phyloP scores from a whole-genome alignment of 2,797 vertebrate species.

The Champsocephalus gunnari region DNA sequence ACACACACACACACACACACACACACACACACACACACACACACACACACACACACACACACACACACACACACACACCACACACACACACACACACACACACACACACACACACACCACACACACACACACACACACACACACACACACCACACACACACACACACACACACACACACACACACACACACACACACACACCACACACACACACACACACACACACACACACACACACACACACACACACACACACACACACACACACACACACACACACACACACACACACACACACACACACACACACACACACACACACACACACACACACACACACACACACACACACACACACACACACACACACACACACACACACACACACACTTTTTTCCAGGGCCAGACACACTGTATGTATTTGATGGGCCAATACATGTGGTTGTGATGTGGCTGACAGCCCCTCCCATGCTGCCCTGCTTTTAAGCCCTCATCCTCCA shows the following conservation, averaged over 20 bases:
- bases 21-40: slow-evolving; percentile 22
- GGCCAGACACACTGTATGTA: slow-evolving; percentile 76
- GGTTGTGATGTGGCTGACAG: slow-evolving; percentile 82
- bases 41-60: slow-evolving; percentile 53
- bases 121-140: slow-evolving; percentile 54
- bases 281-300: slow-evolving; percentile 3
- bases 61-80: slow-evolving; percentile 56
- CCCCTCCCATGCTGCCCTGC: slow-evolving; percentile 78
- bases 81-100: slow-evolving; percentile 34
- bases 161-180: slow-evolving; percentile 2
- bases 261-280: slow-evolving; percentile 55
- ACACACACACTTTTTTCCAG: slow-evolving; percentile 67
- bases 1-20: slow-evolving; percentile 54
- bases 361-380: slow-evolving; percentile 53
- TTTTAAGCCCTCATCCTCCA: slow-evolving; percentile 83
- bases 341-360: slow-evolving; percentile 28
- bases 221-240: no score
- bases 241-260: slow-evolving; percentile 62
- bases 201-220: slow-evolving; percentile 57
- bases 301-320: slow-evolving; percentile 58
- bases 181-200: slow-evolving; percentile 64
- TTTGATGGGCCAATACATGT: slow-evolving; percentile 83
- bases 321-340: slow-evolving; percentile 54
- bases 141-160: slow-evolving; percentile 49
- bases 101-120: slow-evolving; percentile 34